Conservation (phyloP, 2,888 invertebrate species). For the Nasonovia ribisnigri region DNA sequence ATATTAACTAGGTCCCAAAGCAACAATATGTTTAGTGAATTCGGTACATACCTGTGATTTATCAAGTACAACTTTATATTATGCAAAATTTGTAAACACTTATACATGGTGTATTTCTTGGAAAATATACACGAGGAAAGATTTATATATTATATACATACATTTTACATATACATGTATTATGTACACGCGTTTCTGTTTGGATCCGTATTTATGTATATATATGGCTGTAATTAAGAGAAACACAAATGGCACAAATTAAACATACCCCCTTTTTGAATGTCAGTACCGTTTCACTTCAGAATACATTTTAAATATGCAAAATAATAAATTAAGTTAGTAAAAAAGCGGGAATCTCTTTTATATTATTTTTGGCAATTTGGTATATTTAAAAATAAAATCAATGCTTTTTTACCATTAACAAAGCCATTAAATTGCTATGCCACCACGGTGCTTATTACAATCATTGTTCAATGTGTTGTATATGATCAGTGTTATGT, state of each 20-base stretch:
- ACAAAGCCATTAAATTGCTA: background rate
- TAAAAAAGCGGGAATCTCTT: background rate
- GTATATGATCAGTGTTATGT: background rate
- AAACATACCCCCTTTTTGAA: slow-evolving; percentile 28
- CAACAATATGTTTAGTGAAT: background rate
- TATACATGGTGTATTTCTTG: background rate
- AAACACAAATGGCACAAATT: slow-evolving; percentile 49
- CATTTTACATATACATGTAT: background rate
- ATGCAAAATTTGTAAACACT: background rate
- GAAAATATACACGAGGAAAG: slow-evolving; percentile 9
- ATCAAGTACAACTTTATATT: background rate
- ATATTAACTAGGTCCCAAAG: background rate
- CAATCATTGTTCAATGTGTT: background rate
- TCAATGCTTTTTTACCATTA: background rate
- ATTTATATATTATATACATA: background rate
- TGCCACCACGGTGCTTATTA: background rate
- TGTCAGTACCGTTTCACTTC: background rate
- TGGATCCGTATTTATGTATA: background rate
- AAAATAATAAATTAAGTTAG: slow-evolving; percentile 3
- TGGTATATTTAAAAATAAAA: background rate
- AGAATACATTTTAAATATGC: background rate
- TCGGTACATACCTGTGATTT: background rate
- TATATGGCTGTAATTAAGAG: slow-evolving; percentile 22
- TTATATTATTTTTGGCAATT: background rate
- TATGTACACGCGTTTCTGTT: background rate